A percentile compares a stretch with the other conserved stretches of the same genome.
Conservation (phyloP, 2,113 vertebrate species). For the Falco punctatus region DNA sequence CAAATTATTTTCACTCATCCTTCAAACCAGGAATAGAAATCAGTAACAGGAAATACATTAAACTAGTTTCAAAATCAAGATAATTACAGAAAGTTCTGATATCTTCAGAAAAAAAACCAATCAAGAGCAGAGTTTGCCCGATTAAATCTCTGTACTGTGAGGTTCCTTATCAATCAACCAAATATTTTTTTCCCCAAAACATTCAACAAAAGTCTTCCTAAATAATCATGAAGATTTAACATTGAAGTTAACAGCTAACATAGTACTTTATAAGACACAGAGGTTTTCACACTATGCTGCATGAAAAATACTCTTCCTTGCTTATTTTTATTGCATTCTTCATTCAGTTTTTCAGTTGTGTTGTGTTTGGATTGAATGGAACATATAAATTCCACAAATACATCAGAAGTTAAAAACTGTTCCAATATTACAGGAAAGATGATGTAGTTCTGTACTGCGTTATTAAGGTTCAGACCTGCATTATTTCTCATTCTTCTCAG, state of each 20-base stretch:
- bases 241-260: background rate
- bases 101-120: background rate
- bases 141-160: background rate
- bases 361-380: background rate
- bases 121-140: background rate
- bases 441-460: background rate
- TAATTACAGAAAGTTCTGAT: background rate
- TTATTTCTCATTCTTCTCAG: background rate
- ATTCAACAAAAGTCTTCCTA: background rate
- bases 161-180: background rate
- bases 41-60: background rate
- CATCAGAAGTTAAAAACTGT: background rate
- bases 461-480: background rate
- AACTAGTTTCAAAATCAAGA: constrained; percentile 6
- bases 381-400: background rate
- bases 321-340: background rate
- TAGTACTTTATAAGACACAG: background rate
- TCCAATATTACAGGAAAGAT: background rate
- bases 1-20: constrained; percentile 13
- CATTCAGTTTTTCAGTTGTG: background rate
- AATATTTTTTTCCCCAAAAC: background rate
- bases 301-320: background rate
- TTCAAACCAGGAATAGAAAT: constrained; percentile 15
- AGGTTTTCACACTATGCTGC: background rate
- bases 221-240: background rate